phyloP scores from a whole-genome alignment of 2,113 vertebrate species.

The Echinops telfairi region DNA sequence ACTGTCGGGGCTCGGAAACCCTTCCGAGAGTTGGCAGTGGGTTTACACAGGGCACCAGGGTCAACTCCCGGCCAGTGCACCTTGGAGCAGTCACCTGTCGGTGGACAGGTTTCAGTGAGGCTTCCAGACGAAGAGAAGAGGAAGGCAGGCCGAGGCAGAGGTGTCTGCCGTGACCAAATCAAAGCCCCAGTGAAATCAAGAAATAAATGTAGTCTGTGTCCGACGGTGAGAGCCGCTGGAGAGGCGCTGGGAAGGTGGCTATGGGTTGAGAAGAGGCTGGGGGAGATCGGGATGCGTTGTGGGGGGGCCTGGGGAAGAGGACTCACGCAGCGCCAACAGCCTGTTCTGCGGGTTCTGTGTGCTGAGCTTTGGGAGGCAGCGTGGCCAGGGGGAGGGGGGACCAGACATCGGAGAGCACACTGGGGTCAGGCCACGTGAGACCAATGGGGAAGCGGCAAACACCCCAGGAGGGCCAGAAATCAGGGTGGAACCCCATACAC shows the following conservation, averaged over 20 bases:
- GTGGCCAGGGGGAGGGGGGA: too few relatives aligned
- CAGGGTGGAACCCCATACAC: neutral
- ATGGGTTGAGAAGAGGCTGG: neutral
- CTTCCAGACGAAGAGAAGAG: neutral
- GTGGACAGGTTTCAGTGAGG: neutral
- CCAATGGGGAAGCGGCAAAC: neutral
- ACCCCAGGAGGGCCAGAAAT: neutral
- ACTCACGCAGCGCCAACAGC: neutral
- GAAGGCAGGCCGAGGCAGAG: neutral
- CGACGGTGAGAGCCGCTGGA: neutral
- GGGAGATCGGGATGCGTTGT: neutral
- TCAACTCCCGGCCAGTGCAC: neutral
- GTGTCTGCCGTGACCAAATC: neutral
- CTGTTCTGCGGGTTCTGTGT: too few relatives aligned
- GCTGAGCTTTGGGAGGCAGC: neutral
- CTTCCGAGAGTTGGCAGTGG: neutral
- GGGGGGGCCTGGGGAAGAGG: neutral
- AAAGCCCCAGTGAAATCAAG: neutral
- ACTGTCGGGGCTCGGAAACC: too few relatives aligned
- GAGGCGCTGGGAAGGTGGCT: neutral
- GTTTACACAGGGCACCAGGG: too few relatives aligned
- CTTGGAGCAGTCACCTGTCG: neutral
- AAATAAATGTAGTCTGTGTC: neutral
- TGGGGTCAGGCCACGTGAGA: neutral
- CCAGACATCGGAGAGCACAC: fast-evolving